Evolutionary conservation across 2,797 vertebrate species (phyloP), one percentile per base, ranked within the genome.

Genomic region (Centroberyx gerrardi): DNA sequence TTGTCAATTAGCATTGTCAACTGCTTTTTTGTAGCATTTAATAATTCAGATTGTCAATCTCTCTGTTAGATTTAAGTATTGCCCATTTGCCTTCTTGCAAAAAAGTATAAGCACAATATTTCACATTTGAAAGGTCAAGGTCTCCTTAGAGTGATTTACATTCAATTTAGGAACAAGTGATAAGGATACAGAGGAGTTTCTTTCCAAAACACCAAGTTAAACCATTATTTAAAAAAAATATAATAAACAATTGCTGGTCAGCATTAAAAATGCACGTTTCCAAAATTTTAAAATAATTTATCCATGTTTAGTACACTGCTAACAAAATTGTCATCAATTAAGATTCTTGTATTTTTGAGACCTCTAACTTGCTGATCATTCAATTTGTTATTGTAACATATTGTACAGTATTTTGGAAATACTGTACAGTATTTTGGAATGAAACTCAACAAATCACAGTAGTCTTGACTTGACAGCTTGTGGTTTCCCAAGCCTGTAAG

Each of bases 71-170:
- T 83, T 81, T 15, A 62, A 3, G 28, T 65, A 46, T 63, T 55
- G 60, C 65, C 64, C 53, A 3, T 73, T 67, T 70, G 22, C 58
- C 27, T 49, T 65, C 18, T 58, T 40, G 53, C 40, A 28, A 31
- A 46, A 48, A 55, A 64, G 28, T 36, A 3, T 33, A 33, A 56
- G 38, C 40, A 51, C 42, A 71, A 68, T 15, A 64, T 2, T 87
- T 90, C 88, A 89, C 86, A 87, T 91, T 82, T 73, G 31, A 65
- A 74, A 76, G 62, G 61, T 82, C 12, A 8, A 61, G 67, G 78
- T 76, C 54, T 78, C 28, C 14, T 61, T 18, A 44, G n/a, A 74
- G 68, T 48, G 68, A 74, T 55, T 66, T 81, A 75, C 84, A 86
- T 87, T 88, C 66, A 58, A 58, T 76, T 75, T 44, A 69, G 53